Base-by-base conservation (phyloP, 2,113 vertebrate genomes). In the Cyprinus carpio region DNA sequence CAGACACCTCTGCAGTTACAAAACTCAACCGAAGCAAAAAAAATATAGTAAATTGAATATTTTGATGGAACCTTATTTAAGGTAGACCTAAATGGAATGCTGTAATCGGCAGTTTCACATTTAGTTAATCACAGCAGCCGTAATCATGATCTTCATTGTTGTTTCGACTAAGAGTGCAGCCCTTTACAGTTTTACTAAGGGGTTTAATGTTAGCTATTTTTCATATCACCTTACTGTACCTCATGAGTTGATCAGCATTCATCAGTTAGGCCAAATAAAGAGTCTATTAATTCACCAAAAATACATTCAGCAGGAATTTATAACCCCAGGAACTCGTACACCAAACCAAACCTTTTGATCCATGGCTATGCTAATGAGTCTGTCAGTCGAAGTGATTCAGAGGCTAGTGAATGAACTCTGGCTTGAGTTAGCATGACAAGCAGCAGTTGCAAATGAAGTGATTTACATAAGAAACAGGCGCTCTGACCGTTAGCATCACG, bases 381-480 rank as follows among this genome's bases (percentile, higher is more conserved):
- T 80, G 71, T 43, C 56, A 69, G 75, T 86, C n/a, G 74, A 60
- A 25, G 43, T 65, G 72, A 86, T 77, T 82, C 65, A 85, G 64
- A 34, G 51, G 31, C 60, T 77, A 81, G 54, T 10, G 82, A 84
- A 85, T 85, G 56, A 85, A 77, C 65, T 75, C 83, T 58, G 79
- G 67, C 85, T 81, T 76, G 56, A 85, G 80, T 85, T 87, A 85
- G 87, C 88, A 86, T 87, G 77, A 87, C 79, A 89, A 90, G 86
- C 77, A 85, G 80, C 84, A 67, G 79, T 85, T 83, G 82, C 87
- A 89, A 90, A 89, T 83, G 82, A 87, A 85, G 74, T 71, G 78
- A 88, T 90, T 89, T 85, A 86, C 87, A 88, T 89, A 84, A 77
- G 87, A 90, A 87, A 87, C 79, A 87, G 85, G 65, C 75, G 11